A percentile compares a stretch with the other conserved stretches of the same genome.
Evolutionary conservation across 2,113 vertebrate genomes (phyloP).

Genomic region (Martes martes): DNA sequence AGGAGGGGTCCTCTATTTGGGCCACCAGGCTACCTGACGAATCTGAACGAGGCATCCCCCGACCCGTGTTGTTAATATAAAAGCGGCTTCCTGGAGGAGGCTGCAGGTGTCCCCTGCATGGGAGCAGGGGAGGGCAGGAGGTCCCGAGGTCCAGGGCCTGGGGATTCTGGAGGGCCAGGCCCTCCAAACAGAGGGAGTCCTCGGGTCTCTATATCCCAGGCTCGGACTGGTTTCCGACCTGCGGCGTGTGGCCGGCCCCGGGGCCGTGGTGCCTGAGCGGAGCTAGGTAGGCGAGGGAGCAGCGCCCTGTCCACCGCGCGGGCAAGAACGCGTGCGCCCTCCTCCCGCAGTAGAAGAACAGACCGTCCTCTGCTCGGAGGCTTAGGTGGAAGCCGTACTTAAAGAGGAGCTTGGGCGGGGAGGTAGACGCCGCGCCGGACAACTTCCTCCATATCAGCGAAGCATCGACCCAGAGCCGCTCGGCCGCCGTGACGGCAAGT

Average conservation of each 20-base stretch:
- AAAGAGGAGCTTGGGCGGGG: not conserved
- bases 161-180: not conserved
- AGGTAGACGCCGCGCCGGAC: not conserved
- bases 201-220: not conserved
- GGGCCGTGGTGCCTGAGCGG: not conserved
- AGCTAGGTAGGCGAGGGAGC: not conserved
- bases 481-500: not conserved
- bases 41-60: not conserved
- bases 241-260: not conserved
- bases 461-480: not conserved
- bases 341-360: not conserved
- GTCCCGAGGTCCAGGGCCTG: not conserved
- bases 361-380: not conserved
- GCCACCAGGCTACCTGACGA: not conserved
- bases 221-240: not conserved
- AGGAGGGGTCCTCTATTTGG: not conserved
- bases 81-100: not conserved
- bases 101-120: not conserved
- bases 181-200: not conserved
- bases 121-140: not conserved
- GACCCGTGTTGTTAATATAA: not conserved
- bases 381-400: not conserved
- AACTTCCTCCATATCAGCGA: not conserved
- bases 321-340: not conserved
- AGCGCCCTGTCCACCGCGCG: not conserved